Evolutionary conservation across 2,797 vertebrate genomes (phyloP), one percentile per base, ranked within the genome.

Genomic region (Clarias pachynema): DNA sequence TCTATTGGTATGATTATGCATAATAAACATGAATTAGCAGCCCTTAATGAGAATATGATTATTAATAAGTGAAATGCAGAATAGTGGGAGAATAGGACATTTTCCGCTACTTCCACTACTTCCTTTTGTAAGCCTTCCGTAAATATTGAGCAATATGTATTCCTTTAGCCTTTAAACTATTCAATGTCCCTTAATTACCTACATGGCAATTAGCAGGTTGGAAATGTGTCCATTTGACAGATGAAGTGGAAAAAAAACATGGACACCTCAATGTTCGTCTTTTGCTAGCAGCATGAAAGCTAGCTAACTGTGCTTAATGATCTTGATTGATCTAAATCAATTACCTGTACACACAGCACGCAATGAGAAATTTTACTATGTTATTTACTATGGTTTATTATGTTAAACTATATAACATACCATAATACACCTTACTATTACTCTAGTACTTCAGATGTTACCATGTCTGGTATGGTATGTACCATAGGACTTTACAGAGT

Each of bases 1-100:
- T 75, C 68, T 84, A 72, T 66, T 84, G 84, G 81, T 79, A 80
- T 82, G 66, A 82, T 84, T 82, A 86, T 86, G 31, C 68, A 74
- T 87, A 72, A 81, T 83, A 83, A 84, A 63, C 82, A 84, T 34
- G 69, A 68, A 66, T 69, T 75, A 72, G 62, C 85, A 85, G 82
- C 59, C 53, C 77, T 65, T 85, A 60, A 56, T 75, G 12, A 77
- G 20, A 15, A 22, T 0, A 37, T 62, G 60, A 24, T 62, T 79
- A 79, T 62, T 62, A 79, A 26, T 18, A 79, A 79, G 57, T 59
- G 10, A 78, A 59, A 31, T 12, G n/a, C 18, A 59, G 29, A 59
- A 59, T 57, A 8, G 22, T 22, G 22, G 29, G 7, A 29, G 44
- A 75, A 20, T 1, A 74, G 44, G 44, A 57, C 26, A 29, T 59